These are phyloP conservation scores for Lampropteryx suffumata DNA, from an alignment of 2,888 invertebrate genomes.

Conservation along the genomic window DNA sequence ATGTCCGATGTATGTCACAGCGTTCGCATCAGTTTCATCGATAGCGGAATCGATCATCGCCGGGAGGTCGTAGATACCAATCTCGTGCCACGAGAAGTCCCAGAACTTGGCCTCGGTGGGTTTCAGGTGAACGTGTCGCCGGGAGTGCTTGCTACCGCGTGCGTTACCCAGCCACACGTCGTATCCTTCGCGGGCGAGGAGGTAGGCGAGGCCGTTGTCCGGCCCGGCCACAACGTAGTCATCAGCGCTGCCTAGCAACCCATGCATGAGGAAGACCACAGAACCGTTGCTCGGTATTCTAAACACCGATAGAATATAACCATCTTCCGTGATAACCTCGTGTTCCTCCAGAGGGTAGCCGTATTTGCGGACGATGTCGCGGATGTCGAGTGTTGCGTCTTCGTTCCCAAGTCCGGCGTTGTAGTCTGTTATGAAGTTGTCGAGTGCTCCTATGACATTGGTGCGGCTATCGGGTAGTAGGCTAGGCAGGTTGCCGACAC, in stretches of 20 bases:
- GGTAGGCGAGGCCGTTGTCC: constrained; percentile 58
- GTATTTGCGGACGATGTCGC: constrained; percentile 52
- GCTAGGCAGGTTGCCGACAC: constrained; percentile 35
- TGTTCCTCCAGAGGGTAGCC: constrained; percentile 53
- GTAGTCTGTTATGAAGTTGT: constrained; percentile 42
- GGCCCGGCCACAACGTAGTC: constrained; percentile 61
- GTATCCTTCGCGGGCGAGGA: constrained; percentile 84
- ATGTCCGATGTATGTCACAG: constrained; percentile 87
- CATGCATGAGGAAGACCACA: constrained; percentile 64
- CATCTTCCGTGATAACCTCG: constrained; percentile 54
- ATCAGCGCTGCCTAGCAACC: constrained; percentile 60
- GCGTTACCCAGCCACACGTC: constrained; percentile 92
- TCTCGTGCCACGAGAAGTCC: constrained; percentile 91
- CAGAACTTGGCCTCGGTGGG: constrained; percentile 79
- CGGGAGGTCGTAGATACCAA: constrained; percentile 89
- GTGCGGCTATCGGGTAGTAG: constrained; percentile 33
- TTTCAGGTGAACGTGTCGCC: constrained; percentile 70
- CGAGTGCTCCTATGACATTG: constrained; percentile 41
- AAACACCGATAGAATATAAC: constrained; percentile 53
- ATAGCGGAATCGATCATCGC: constrained; percentile 89
- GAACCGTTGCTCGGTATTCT: constrained; percentile 57
- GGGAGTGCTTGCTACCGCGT: constrained; percentile 87
- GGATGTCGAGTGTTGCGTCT: constrained; percentile 48
- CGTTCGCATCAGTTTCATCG: constrained; percentile 67
- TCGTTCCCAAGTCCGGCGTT: constrained; percentile 46